Evolutionary conservation across 2,888 invertebrate genomes (phyloP).

Genomic region (Mylabris sibirica): DNA sequence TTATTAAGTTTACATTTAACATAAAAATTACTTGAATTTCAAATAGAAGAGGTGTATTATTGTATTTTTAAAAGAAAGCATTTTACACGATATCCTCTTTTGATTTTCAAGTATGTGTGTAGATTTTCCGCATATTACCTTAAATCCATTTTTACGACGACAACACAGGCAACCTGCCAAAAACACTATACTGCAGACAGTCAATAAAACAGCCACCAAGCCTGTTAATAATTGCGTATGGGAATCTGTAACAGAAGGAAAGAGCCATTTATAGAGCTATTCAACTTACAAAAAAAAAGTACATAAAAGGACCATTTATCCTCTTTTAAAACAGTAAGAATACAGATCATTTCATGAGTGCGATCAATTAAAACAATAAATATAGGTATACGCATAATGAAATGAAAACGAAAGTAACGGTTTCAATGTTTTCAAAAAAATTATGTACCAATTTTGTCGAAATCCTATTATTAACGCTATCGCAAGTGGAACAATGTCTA

Average conservation of each 20-base stretch:
- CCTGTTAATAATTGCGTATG: slow-evolving; percentile 57
- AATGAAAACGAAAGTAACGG: too few species aligned
- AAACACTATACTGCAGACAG: slow-evolving; percentile 58
- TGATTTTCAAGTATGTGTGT: not conserved
- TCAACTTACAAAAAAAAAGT: not conserved
- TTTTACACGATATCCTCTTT: not conserved
- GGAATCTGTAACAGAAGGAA: slow-evolving; percentile 49
- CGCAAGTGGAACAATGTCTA: too few species aligned
- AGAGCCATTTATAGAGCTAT: not conserved
- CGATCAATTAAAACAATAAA: not conserved
- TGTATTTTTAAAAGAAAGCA: too few species aligned
- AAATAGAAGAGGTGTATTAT: too few species aligned
- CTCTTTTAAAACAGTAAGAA: too few species aligned
- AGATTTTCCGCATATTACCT: slow-evolving; percentile 51
- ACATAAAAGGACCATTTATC: not conserved
- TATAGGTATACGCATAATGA: too few species aligned
- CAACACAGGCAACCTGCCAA: slow-evolving; percentile 61
- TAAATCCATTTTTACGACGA: slow-evolving; percentile 61
- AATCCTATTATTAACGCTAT: too few species aligned
- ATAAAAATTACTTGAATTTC: not conserved
- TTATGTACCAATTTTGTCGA: too few species aligned
- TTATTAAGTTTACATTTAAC: too few species aligned
- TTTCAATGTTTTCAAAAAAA: too few species aligned
- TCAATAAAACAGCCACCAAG: slow-evolving; percentile 56
- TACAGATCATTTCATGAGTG: too few species aligned